phyloP scores from a whole-genome alignment of 2,888 invertebrate genomes.

The Invenusta paracnida region DNA sequence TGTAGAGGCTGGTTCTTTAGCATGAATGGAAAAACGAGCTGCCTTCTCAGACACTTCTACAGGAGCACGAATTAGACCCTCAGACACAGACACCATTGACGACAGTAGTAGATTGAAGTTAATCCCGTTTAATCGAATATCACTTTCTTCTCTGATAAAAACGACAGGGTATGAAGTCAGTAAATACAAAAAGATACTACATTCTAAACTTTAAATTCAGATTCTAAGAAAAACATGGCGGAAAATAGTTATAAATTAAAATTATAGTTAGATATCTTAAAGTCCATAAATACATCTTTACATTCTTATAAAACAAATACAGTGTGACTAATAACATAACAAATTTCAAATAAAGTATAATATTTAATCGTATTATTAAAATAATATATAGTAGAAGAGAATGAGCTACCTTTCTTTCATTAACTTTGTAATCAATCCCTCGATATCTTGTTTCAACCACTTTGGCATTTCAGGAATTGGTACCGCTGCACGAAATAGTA shows the following conservation, averaged over 20 bases:
- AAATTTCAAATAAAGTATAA: too few relatives aligned
- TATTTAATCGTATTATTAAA: too few relatives aligned
- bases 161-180: background rate
- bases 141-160: background rate
- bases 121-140: background rate
- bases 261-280: too few relatives aligned
- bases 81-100: background rate
- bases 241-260: too few relatives aligned
- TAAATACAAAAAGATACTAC: too few relatives aligned
- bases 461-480: constrained; percentile 1
- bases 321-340: too few relatives aligned
- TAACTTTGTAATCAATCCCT: background rate
- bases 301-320: too few relatives aligned
- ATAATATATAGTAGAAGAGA: too few relatives aligned
- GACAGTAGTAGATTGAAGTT: background rate
- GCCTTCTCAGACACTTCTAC: background rate
- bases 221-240: too few relatives aligned
- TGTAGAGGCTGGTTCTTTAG: background rate
- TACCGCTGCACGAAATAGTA: too few relatives aligned
- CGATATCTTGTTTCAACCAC: background rate
- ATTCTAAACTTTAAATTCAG: too few relatives aligned
- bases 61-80: background rate
- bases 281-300: too few relatives aligned
- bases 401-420: background rate
- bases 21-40: background rate